These are phyloP conservation scores for Falco punctatus DNA, from an alignment of 2,113 vertebrate species.

Conservation along the genomic window DNA sequence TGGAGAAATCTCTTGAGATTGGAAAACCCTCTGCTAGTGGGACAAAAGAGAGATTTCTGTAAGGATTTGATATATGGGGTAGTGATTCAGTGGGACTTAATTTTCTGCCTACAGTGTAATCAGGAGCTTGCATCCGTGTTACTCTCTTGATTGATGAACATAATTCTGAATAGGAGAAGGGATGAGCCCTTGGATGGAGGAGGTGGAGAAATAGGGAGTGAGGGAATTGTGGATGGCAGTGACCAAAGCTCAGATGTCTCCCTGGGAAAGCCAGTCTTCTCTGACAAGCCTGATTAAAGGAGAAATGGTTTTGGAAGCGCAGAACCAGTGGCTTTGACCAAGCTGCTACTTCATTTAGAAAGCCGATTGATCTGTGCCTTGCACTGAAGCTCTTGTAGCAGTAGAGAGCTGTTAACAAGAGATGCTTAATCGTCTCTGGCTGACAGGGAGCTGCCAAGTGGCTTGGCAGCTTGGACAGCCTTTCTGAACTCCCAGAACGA, in stretches of 20 bases:
- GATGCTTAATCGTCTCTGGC: neutral
- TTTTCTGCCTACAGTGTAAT: constrained; percentile 1
- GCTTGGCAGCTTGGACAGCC: neutral
- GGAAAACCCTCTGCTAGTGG: neutral
- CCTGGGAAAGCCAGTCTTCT: neutral
- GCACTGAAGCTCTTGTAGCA: neutral
- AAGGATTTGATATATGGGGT: neutral
- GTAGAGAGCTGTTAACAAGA: neutral
- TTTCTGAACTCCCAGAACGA: neutral
- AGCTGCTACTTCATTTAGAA: neutral
- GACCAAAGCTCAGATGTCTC: neutral
- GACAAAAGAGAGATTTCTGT: neutral
- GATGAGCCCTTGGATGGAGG: neutral
- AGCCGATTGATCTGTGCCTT: neutral
- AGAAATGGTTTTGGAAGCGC: neutral
- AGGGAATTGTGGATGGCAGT: neutral
- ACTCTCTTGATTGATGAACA: constrained; percentile 10
- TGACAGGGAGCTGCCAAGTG: neutral
- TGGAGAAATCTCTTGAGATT: neutral
- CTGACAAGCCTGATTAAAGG: constrained; percentile 15
- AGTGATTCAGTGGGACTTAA: neutral
- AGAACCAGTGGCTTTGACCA: neutral
- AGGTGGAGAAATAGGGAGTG: neutral
- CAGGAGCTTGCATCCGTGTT: neutral
- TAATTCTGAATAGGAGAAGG: neutral